Evolutionary conservation across 2,797 vertebrate species (phyloP), one percentile per base, ranked within the genome.

Genomic region (Tadarida brasiliensis): DNA sequence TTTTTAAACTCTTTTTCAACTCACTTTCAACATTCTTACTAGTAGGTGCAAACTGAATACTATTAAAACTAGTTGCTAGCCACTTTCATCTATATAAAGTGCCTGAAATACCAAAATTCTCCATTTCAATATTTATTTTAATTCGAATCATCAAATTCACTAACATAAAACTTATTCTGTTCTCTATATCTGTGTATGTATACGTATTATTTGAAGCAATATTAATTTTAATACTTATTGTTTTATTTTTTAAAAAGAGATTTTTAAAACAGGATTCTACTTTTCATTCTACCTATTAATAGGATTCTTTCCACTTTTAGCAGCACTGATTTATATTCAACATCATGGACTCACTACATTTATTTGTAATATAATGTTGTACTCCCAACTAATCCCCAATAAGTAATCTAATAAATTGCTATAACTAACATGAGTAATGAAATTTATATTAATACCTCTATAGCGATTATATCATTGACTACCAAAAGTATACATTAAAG

Each of bases 381-480:
- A 33, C 8, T 83, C 26, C 47, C 35, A 93, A 77, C 10, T 73
- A 83, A 57, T 47, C 54, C 15, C 30, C 26, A 74, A 35, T 33
- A 80, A 33, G 35, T 85, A n/a, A 92, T n/a, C 51, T 59, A 71
- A 83, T 67, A 90, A 82, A 76, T 91, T 84, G 90, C 28, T 44
- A 61, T 59, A 39, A 74, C 19, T 76, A 68, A 6, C 9, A 77
- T 56, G 14, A 16, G 83, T 49, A 65, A 65, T 78, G 19, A 74
- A 20, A 95, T 33, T 91, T 86, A 91, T 57, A 76, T 68, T 80
- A 39, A 33, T 56, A 82, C 1, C 26, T 14, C 28, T 35, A n/a
- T 35, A 74, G 12, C 84, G 3, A 82, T 26, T 85, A 7, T 57
- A 81, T 89, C 56, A 76, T 28, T 91, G 26, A 68, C 30, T 82